Percentiles rank a stretch among this genome's conserved stretches.
These are phyloP conservation scores for Melanostoma scalare DNA, from an alignment of 2,888 invertebrate species.

Conservation along the genomic window DNA sequence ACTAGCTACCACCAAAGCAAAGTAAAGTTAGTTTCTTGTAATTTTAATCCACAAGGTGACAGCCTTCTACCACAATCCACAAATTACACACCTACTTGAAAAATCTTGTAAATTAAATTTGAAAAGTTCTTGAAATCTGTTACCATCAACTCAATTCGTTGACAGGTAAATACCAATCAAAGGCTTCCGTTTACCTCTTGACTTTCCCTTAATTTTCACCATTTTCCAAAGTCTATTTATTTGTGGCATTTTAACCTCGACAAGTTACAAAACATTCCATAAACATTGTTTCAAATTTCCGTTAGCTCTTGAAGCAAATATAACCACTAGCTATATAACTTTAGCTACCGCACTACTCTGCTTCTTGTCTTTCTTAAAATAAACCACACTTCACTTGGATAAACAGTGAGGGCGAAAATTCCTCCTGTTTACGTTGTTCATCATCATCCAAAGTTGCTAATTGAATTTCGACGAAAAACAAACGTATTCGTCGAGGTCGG, in stretches of 20 bases:
- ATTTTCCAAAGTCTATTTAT: conserved; percentile 19
- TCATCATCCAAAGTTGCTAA: conserved; percentile 56
- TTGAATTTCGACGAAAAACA: conserved; percentile 67
- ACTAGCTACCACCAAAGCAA: too few species aligned
- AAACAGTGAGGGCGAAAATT: conserved; percentile 41
- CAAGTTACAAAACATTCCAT: conserved; percentile 33
- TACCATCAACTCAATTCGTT: not conserved
- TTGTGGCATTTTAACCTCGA: conserved; percentile 31
- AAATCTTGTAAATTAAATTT: not conserved
- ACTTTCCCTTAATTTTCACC: conserved; percentile 13
- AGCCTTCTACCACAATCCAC: too few species aligned
- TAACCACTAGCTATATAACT: not conserved
- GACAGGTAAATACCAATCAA: not conserved
- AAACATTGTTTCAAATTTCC: conserved; percentile 31
- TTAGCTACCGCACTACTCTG: not conserved
- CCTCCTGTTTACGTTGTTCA: conserved; percentile 49
- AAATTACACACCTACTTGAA: too few species aligned
- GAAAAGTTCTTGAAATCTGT: not conserved
- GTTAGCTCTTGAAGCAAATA: conserved; percentile 2
- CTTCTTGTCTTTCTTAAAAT: conserved; percentile 27
- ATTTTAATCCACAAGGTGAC: too few species aligned
- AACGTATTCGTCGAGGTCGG: not conserved
- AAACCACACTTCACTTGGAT: conserved; percentile 41
- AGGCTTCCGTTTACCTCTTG: conserved; percentile 11
- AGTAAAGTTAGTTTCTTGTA: too few species aligned